A percentile compares a stretch with the other conserved stretches of the same genome.
Conservation (phyloP, 2,888 invertebrate genomes). For the Fragum sueziense region DNA sequence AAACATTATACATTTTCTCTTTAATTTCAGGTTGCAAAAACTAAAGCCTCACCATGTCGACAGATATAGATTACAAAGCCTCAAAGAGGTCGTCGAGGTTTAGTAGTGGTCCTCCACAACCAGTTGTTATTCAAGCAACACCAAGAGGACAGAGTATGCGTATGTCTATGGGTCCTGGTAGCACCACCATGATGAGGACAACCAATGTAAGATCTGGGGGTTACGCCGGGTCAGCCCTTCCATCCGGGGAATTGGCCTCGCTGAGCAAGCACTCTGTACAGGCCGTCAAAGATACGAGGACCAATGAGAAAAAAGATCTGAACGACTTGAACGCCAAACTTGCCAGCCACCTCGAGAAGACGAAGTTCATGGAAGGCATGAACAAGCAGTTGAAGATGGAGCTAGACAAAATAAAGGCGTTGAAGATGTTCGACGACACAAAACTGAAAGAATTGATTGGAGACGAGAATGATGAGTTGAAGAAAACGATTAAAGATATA, state of each 20-base stretch:
- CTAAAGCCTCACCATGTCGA: too few relatives aligned
- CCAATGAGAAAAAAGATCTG: conserved; percentile 83
- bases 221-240: conserved; percentile 15
- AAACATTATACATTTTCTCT: too few relatives aligned
- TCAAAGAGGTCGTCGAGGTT: background rate
- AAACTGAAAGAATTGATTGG: conserved; percentile 82
- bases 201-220: background rate
- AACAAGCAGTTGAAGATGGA: conserved; percentile 78
- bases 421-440: conserved; percentile 75
- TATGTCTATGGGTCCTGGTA: conserved; percentile 5
- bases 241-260: conserved; percentile 60
- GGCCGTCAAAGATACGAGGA: conserved; percentile 81
- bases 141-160: conserved; percentile 29
- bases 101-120: too few relatives aligned
- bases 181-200: conserved; percentile 20
- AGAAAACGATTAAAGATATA: conserved; percentile 82
- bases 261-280: conserved; percentile 79
- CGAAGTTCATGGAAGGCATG: conserved; percentile 81
- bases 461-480: conserved; percentile 82
- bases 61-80: background rate
- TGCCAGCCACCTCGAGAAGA: conserved; percentile 84
- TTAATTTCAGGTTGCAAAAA: too few relatives aligned
- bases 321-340: conserved; percentile 84
- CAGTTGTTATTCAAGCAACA: background rate
- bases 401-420: conserved; percentile 73